phyloP scores from a whole-genome alignment of 2,888 invertebrate genomes.

The Hermodice carunculata region DNA sequence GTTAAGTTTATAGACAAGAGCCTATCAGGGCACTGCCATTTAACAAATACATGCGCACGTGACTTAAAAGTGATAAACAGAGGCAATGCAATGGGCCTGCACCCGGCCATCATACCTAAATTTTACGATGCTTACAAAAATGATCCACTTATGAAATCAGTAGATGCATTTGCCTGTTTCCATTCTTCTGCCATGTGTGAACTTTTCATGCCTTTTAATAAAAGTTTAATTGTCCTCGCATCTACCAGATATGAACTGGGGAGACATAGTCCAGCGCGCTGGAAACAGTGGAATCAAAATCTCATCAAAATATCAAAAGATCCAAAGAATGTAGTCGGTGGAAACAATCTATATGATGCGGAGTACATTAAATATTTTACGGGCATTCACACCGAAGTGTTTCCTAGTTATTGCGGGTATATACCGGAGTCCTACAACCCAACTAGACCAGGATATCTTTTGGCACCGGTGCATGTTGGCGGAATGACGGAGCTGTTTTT shows the following conservation, averaged over 20 bases:
- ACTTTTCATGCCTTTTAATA: slow-evolving; percentile 26
- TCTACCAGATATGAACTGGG: slow-evolving; percentile 7
- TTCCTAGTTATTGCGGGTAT: slow-evolving; percentile 23
- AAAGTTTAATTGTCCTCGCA: slow-evolving; percentile 20
- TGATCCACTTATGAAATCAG: slow-evolving; percentile 17
- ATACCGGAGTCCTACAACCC: slow-evolving; percentile 16
- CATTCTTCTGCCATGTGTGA: slow-evolving; percentile 27
- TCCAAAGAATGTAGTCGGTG: slow-evolving; percentile 13
- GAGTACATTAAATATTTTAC: slow-evolving; percentile 16
- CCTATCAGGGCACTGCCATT: slow-evolving; percentile 8
- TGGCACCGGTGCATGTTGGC: slow-evolving; percentile 12
- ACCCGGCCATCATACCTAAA: not conserved
- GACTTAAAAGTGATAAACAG: slow-evolving; percentile 14
- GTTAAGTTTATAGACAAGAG: slow-evolving; percentile 20
- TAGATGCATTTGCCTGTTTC: slow-evolving; percentile 27
- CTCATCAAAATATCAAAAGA: not conserved
- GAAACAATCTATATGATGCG: slow-evolving; percentile 9
- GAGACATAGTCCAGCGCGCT: not conserved
- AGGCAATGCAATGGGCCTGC: slow-evolving; percentile 7
- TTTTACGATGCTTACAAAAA: slow-evolving; percentile 20
- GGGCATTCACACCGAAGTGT: not conserved
- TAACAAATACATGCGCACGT: slow-evolving; percentile 11
- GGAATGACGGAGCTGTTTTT: slow-evolving; percentile 2
- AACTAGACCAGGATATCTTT: slow-evolving; percentile 2
- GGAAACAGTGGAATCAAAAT: slow-evolving; percentile 11